phyloP scores from a whole-genome alignment of 2,888 invertebrate genomes.

The Girardia tigrina region DNA sequence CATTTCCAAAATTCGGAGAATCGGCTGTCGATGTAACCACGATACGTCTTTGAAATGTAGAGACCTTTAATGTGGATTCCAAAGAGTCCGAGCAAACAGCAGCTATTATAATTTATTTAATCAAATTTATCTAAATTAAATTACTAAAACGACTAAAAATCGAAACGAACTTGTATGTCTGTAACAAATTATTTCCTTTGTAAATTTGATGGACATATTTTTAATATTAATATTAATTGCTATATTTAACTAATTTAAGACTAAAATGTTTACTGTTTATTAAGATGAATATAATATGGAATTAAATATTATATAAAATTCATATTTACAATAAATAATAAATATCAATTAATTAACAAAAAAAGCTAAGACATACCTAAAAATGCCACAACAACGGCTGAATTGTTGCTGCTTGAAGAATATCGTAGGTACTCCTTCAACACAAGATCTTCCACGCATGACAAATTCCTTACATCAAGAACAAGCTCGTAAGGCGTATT shows the following conservation, averaged over 20 bases:
- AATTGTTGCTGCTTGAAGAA: background rate
- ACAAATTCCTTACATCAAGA: constrained; percentile 16
- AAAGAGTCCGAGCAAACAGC: constrained; percentile 36
- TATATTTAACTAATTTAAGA: too few relatives aligned
- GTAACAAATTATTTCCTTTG: too few relatives aligned
- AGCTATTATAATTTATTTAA: constrained; percentile 21
- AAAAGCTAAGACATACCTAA: background rate
- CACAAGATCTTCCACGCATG: constrained; percentile 12
- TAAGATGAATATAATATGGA: too few relatives aligned
- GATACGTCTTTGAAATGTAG: constrained; percentile 24
- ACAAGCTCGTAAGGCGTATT: constrained; percentile 14
- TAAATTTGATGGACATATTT: too few relatives aligned
- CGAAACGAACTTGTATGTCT: too few relatives aligned
- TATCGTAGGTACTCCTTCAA: constrained; percentile 19
- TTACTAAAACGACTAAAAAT: too few relatives aligned
- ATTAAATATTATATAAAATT: too few relatives aligned
- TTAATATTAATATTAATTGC: too few relatives aligned
- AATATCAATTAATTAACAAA: too few relatives aligned
- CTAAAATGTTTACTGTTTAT: too few relatives aligned
- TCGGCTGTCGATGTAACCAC: constrained; percentile 36
- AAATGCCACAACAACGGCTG: background rate
- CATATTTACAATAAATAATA: too few relatives aligned
- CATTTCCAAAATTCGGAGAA: constrained; percentile 31
- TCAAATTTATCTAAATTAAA: too few relatives aligned
- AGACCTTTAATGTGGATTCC: constrained; percentile 33